phyloP scores from a whole-genome alignment of 1,140 invertebrate species.

The Penaeus chinensis region DNA sequence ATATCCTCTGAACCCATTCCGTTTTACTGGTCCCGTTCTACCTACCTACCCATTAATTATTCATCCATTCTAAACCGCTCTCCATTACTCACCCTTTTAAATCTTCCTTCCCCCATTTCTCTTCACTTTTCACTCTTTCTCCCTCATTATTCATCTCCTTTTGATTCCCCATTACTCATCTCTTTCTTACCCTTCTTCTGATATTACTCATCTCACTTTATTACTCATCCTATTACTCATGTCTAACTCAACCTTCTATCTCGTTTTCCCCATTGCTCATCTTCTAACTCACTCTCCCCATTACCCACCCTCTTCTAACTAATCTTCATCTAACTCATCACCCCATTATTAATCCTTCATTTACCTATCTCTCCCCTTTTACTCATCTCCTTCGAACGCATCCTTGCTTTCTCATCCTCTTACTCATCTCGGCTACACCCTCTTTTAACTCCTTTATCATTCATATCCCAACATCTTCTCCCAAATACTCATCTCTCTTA shows the following conservation, averaged over 20 bases:
- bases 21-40: not conserved
- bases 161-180: not conserved
- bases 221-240: not conserved
- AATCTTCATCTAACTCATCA: no score
- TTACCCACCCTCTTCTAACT: not conserved
- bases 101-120: not conserved
- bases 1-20: not conserved
- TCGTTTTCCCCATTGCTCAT: not conserved
- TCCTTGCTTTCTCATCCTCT: not conserved
- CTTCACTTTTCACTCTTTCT: not conserved
- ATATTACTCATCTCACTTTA: not conserved
- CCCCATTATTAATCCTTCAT: not conserved
- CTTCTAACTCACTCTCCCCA: not conserved
- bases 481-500: no score
- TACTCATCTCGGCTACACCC: not conserved
- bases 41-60: not conserved
- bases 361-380: not conserved
- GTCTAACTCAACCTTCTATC: not conserved
- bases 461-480: no score
- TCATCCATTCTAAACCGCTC: not conserved
- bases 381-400: not conserved
- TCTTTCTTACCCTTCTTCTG: not conserved
- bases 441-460: slow-evolving; percentile 1
- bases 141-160: not conserved
- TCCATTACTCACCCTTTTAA: not conserved